Evolutionary conservation across 2,888 invertebrate genomes (phyloP).

Genomic region (Archips crataeganus): DNA sequence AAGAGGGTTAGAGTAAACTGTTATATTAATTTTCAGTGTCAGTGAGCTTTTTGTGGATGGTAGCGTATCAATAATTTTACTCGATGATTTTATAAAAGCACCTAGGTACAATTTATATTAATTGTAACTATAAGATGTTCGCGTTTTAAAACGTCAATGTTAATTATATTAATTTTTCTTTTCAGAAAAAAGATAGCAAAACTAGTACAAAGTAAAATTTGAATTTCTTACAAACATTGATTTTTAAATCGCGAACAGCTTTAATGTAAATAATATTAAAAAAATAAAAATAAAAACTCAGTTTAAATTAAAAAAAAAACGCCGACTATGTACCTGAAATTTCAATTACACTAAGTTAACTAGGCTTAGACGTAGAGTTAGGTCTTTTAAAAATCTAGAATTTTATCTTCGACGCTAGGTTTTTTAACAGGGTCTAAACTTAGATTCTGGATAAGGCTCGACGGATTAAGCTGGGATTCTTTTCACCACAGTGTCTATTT

Average conservation of each 20-base stretch:
- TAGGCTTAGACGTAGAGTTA: slow-evolving; percentile 78
- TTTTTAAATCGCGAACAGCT: slow-evolving; percentile 55
- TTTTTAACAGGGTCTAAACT: slow-evolving; percentile 80
- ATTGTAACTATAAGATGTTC: slow-evolving; percentile 49
- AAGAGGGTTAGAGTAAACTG: background rate
- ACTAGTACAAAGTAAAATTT: background rate
- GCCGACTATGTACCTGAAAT: slow-evolving; percentile 83
- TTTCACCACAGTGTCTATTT: slow-evolving; percentile 45
- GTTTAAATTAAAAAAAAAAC: slow-evolving; percentile 63
- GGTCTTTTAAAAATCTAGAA: slow-evolving; percentile 73
- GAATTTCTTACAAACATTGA: slow-evolving; percentile 45
- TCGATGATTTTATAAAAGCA: slow-evolving; percentile 61
- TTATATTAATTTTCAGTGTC: slow-evolving; percentile 1
- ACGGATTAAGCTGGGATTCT: slow-evolving; percentile 50
- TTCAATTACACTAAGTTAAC: slow-evolving; percentile 83
- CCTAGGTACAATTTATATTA: slow-evolving; percentile 77
- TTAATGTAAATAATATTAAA: slow-evolving; percentile 69
- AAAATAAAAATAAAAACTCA: slow-evolving; percentile 57
- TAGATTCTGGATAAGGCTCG: slow-evolving; percentile 58
- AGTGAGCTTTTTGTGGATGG: background rate
- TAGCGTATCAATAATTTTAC: slow-evolving; percentile 19
- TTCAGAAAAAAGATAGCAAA: background rate
- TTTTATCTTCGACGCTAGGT: slow-evolving; percentile 77
- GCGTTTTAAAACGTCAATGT: slow-evolving; percentile 52
- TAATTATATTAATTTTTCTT: background rate